Percentiles rank a stretch among this genome's conserved stretches.
phyloP scores from a whole-genome alignment of 2,113 vertebrate genomes.

The Lagopus muta region DNA sequence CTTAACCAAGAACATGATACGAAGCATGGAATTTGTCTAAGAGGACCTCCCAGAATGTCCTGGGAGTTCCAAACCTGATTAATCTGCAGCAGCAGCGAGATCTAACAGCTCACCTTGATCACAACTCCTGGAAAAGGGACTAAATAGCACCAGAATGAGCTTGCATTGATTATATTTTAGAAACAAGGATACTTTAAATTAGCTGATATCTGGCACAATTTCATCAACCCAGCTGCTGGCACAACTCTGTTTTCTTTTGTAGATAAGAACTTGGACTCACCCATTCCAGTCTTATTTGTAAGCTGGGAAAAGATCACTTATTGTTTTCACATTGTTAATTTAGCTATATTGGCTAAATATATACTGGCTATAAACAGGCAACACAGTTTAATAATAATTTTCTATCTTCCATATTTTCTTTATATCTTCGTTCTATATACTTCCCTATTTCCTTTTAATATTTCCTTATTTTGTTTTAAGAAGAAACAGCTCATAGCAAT shows the following conservation, averaged over 20 bases:
- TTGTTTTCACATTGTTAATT: conserved; percentile 56
- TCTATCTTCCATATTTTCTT: not conserved
- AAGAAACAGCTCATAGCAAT: not conserved
- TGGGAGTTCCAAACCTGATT: too few relatives aligned
- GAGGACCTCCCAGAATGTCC: not conserved
- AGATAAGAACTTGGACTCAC: conserved; percentile 62
- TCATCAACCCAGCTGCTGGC: conserved; percentile 54
- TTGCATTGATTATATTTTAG: not conserved
- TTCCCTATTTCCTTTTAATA: not conserved
- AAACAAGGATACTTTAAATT: not conserved
- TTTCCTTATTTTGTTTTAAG: not conserved
- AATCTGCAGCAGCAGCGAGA: not conserved
- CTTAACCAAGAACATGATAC: rapidly evolving
- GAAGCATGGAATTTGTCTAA: rapidly evolving
- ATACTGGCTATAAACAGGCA: not conserved
- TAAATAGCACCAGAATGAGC: not conserved
- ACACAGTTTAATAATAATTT: not conserved
- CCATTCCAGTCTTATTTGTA: conserved; percentile 44
- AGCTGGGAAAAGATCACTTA: conserved; percentile 63
- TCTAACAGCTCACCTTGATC: not conserved
- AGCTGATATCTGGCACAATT: conserved; percentile 17
- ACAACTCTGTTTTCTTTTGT: conserved; percentile 13
- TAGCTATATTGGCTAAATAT: not conserved
- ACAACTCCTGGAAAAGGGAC: not conserved
- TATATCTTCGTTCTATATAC: not conserved